Evolutionary conservation across 2,113 vertebrate genomes (phyloP).

Genomic region (Acanthisitta chloris): DNA sequence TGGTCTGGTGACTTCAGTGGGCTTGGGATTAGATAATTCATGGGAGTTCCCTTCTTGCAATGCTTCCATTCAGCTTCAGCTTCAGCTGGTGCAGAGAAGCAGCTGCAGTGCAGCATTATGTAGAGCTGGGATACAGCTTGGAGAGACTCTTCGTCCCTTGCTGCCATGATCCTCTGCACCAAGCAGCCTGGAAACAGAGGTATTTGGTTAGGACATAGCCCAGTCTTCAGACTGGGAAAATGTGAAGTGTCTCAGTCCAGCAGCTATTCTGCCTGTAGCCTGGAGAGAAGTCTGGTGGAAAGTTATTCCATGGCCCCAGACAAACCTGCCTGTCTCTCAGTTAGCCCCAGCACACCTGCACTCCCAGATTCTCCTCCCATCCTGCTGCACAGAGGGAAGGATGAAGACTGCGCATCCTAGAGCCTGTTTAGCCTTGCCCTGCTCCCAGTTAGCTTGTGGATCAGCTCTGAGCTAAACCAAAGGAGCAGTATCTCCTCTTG

Average conservation of each 20-base stretch:
- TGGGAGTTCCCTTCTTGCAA: neutral
- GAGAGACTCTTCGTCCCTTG: rapidly evolving
- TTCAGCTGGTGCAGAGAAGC: neutral
- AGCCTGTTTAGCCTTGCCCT: neutral
- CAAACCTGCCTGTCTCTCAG: neutral
- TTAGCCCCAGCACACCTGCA: neutral
- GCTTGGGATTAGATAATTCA: neutral
- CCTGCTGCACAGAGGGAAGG: neutral
- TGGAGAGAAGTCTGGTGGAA: slow-evolving; percentile 24
- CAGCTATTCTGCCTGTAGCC: neutral
- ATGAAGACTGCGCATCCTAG: neutral
- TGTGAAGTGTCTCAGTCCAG: slow-evolving; percentile 9
- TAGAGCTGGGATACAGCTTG: neutral
- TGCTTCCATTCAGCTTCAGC: no score
- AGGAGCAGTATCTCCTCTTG: neutral
- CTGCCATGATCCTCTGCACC: neutral
- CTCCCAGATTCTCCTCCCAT: neutral
- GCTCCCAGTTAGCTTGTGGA: neutral
- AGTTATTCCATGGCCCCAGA: neutral
- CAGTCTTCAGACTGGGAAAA: neutral
- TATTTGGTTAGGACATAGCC: neutral
- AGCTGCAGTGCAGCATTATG: rapidly evolving
- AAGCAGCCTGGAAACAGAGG: neutral
- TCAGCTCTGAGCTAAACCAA: neutral
- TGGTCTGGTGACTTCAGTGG: neutral